Conservation (phyloP, 1,140 invertebrate genomes). For the Dufourea novaeangliae region DNA sequence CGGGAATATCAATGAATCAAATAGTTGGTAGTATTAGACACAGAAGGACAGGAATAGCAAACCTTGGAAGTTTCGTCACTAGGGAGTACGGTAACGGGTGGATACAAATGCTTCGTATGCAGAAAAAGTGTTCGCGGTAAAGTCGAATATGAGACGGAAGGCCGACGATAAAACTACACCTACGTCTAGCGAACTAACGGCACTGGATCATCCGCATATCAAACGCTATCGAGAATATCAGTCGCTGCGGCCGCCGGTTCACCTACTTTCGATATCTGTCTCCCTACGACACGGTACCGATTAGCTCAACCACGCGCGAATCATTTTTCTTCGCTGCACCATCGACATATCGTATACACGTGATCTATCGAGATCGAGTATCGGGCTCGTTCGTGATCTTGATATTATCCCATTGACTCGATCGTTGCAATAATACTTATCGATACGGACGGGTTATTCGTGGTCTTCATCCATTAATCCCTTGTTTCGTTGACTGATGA, state of each 20-base stretch:
- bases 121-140: slow-evolving; percentile 30
- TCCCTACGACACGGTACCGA: slow-evolving; percentile 48
- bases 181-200: slow-evolving; percentile 62
- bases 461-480: background rate
- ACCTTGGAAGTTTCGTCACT: background rate
- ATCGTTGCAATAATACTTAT: background rate
- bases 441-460: background rate
- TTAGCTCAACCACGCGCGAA: slow-evolving; percentile 48
- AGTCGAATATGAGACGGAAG: slow-evolving; percentile 40
- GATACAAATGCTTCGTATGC: background rate
- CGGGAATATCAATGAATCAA: background rate
- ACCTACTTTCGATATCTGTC: slow-evolving; percentile 68
- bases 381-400: slow-evolving; percentile 15
- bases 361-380: slow-evolving; percentile 30
- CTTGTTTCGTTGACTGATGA: background rate
- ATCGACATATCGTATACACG: slow-evolving; percentile 4
- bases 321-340: slow-evolving; percentile 51
- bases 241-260: slow-evolving; percentile 56
- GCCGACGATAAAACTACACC: slow-evolving; percentile 48
- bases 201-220: slow-evolving; percentile 62
- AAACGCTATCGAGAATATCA: slow-evolving; percentile 52
- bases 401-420: slow-evolving; percentile 15
- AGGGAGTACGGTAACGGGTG: background rate
- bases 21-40: background rate
- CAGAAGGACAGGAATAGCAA: background rate